Evolutionary conservation across 2,113 vertebrate species (phyloP).

Genomic region (Sinocyclocheilus anophthalmus): DNA sequence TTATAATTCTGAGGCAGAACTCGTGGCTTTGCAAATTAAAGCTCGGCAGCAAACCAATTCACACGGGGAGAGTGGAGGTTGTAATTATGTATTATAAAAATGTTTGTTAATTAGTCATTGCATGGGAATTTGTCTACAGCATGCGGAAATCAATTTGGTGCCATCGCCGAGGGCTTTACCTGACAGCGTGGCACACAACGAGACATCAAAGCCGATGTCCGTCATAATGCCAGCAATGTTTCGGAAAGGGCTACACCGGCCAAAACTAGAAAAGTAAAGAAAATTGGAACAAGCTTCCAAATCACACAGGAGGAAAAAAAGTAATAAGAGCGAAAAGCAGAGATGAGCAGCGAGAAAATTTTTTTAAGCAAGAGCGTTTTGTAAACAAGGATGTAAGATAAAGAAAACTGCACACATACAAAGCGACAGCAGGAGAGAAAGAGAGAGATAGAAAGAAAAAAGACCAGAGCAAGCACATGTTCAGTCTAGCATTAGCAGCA

Average conservation of each 20-base stretch:
- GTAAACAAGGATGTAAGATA: slow-evolving; percentile 4
- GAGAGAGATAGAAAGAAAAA: background rate
- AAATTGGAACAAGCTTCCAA: background rate
- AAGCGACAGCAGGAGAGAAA: background rate
- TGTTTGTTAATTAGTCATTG: slow-evolving; percentile 71
- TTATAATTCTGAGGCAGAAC: slow-evolving; percentile 10
- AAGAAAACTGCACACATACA: background rate
- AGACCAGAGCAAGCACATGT: background rate
- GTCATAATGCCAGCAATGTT: slow-evolving; percentile 2
- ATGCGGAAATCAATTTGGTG: slow-evolving; percentile 59
- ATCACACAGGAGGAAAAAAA: slow-evolving; percentile 52
- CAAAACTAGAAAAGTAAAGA: background rate
- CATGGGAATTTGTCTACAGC: slow-evolving; percentile 71
- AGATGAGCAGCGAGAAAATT: no score
- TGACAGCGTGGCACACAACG: slow-evolving; percentile 28
- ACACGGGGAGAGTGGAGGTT: slow-evolving; percentile 61
- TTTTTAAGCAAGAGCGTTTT: background rate
- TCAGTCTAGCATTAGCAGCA: background rate
- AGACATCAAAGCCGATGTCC: slow-evolving; percentile 19
- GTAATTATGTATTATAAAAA: slow-evolving; percentile 74
- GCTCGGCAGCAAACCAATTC: slow-evolving; percentile 72
- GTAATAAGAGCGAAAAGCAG: background rate
- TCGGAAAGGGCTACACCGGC: background rate
- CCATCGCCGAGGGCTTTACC: slow-evolving; percentile 50
- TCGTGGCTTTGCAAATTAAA: slow-evolving; percentile 71